Evolutionary conservation across 2,113 vertebrate genomes (phyloP).

Genomic region (Lanius collurio): DNA sequence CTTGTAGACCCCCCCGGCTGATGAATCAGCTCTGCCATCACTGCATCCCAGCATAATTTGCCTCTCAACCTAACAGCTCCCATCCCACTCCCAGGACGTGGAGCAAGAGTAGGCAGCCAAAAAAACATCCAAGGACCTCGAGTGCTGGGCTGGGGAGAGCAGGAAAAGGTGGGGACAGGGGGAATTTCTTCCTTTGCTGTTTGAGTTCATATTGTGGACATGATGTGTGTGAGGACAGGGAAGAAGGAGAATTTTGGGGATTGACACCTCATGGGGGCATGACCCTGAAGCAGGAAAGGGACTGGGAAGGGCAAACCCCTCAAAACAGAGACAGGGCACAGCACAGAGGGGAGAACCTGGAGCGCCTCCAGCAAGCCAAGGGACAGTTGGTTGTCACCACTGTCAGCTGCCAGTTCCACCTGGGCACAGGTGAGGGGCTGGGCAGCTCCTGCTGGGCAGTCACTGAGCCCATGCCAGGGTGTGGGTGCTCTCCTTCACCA

Average conservation of each 20-base stretch:
- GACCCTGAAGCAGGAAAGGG: neutral
- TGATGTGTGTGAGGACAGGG: neutral
- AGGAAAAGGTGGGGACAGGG: neutral
- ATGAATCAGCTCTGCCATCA: constrained; percentile 39
- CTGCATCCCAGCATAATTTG: neutral
- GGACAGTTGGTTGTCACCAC: neutral
- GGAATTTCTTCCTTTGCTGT: neutral
- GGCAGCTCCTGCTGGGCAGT: neutral
- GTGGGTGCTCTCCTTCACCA: neutral
- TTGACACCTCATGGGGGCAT: rapidly evolving
- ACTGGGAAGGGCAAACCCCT: neutral
- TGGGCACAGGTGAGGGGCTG: neutral
- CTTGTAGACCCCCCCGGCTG: neutral
- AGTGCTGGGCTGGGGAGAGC: neutral
- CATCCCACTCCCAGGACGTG: neutral
- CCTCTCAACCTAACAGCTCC: neutral
- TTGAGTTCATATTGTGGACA: neutral
- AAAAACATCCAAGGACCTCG: neutral
- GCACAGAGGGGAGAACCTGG: neutral
- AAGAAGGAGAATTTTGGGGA: neutral
- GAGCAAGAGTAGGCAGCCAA: neutral
- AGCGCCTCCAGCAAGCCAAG: neutral
- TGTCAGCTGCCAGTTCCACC: neutral
- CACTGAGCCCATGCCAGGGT: rapidly evolving
- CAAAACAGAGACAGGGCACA: neutral